Conservation (phyloP, 2,888 invertebrate genomes). For the Drosophila peninsularis region DNA sequence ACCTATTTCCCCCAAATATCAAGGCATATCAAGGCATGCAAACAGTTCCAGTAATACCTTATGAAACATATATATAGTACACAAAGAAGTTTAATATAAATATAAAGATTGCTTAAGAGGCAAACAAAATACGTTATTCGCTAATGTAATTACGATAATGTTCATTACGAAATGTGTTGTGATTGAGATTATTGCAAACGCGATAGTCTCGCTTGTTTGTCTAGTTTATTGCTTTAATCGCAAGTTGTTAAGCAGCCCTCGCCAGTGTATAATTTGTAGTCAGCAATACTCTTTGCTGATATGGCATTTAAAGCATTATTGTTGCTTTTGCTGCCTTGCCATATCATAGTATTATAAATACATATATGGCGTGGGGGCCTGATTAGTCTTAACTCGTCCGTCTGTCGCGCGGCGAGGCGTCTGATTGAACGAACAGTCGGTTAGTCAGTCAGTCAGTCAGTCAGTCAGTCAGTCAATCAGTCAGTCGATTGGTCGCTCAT, state of each 20-base stretch:
- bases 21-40: not conserved
- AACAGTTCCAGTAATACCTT: not conserved
- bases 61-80: not conserved
- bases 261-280: constrained; percentile 68
- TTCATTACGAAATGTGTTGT: not conserved
- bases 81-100: not conserved
- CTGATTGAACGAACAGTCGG: constrained; percentile 4
- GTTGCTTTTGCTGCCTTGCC: constrained; percentile 59
- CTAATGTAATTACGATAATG: not conserved
- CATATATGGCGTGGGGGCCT: constrained; percentile 71
- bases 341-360: constrained; percentile 60
- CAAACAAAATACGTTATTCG: too few species aligned
- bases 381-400: constrained; percentile 77
- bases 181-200: too few species aligned
- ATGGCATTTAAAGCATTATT: constrained; percentile 78
- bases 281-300: constrained; percentile 75
- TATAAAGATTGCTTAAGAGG: not conserved
- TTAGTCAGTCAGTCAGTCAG: constrained; percentile 16
- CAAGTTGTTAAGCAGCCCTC: constrained; percentile 33
- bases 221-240: not conserved
- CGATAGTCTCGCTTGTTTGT: not conserved
- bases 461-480: constrained; percentile 28
- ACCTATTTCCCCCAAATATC: too few species aligned
- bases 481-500: constrained; percentile 45
- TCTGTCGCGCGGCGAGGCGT: constrained; percentile 3